phyloP scores from a whole-genome alignment of 2,888 invertebrate genomes.

The Selenia dentaria region DNA sequence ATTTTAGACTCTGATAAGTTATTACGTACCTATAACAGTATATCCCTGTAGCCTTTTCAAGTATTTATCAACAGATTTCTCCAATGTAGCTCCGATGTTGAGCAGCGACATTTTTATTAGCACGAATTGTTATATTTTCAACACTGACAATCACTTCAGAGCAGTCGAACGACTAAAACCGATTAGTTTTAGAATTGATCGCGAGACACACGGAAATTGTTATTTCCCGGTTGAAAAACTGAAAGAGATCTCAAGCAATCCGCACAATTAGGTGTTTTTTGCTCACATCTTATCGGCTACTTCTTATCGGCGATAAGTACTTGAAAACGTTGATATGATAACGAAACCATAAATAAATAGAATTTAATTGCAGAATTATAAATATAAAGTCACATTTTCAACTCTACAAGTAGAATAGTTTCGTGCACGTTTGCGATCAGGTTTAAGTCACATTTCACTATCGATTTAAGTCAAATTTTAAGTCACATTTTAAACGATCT shows the following conservation, averaged over 20 bases:
- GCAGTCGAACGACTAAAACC: conserved; percentile 5
- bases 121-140: not conserved
- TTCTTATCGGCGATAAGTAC: conserved; percentile 18
- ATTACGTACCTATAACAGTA: conserved; percentile 64
- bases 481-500: not conserved
- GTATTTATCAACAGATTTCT: conserved; percentile 53
- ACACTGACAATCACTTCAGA: conserved; percentile 14
- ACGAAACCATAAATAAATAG: not conserved
- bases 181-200: not conserved
- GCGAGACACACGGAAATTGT: conserved; percentile 5
- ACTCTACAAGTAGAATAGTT: not conserved
- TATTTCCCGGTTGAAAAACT: conserved; percentile 15
- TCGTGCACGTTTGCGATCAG: conserved; percentile 3
- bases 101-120: conserved; percentile 40
- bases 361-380: conserved; percentile 2
- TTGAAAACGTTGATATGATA: conserved; percentile 10
- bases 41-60: conserved; percentile 65
- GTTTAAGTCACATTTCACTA: not conserved
- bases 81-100: conserved; percentile 47
- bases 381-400: not conserved
- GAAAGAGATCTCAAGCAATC: conserved; percentile 16
- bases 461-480: too few species aligned
- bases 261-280: conserved; percentile 20
- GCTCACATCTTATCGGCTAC: conserved; percentile 14
- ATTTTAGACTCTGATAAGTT: too few species aligned